Evolutionary conservation across 2,797 vertebrate species (phyloP), one percentile per base, ranked within the genome.

Genomic region (Syncerus caffer): DNA sequence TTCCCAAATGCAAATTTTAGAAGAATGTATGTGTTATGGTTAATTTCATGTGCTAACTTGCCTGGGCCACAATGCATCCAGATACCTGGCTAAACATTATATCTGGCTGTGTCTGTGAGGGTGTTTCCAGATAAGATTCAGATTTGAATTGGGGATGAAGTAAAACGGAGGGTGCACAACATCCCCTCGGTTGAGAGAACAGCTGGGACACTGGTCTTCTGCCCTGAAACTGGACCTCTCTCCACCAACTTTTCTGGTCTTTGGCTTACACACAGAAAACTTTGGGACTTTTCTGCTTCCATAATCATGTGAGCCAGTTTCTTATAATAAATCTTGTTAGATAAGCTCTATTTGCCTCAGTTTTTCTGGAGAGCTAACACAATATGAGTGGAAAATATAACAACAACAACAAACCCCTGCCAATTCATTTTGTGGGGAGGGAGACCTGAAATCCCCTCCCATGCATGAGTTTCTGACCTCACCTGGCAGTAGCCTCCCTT

Each of bases 321-420:
- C 34, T 45, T 45, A 31, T 29, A 74, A 23, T 8, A 15, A 53
- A 19, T 29, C 64, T 53, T 29, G 4, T 29, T 47, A 64, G 23
- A 53, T 27, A 88, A 31, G 76, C 29, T 78, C 3, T 1, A 14
- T 7, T 47, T 78, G 8, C 12, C 19, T 47, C 0, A 0, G 13
- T 78, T 89, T 78, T 15, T n/a, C 19, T 16, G 19, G 19, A 78
- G 5, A 57, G 15, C 13, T 57, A 55, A 58, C 7, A 4, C 2
- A 47, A 58, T 11, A 27, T n/a, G 19, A 84, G 53, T 58, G 64
- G 25, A 51, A 71, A 71, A 12, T 42, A 38, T 10, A 58, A 14
- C 71, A 42, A 74, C 6, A 67, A 42, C n/a, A 57, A 17, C 17
- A 19, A 60, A 10, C 1, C 4, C 47, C 38, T 0, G 4, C 8